These are phyloP conservation scores for Cercocebus atys DNA, from an alignment of 2,113 vertebrate species.

Conservation along the genomic window DNA sequence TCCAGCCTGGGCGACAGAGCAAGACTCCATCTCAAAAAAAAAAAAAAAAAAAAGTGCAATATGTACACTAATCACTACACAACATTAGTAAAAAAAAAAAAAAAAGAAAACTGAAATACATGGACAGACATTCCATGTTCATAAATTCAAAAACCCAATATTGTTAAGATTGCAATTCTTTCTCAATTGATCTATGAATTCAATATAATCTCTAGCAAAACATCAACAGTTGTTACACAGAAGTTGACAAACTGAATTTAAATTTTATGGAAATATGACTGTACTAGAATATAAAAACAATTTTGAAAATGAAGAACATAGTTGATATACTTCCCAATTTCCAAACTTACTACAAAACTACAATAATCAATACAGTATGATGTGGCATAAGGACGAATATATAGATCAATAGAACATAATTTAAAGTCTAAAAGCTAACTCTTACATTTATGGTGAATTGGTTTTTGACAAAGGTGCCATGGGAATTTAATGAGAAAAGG, in stretches of 20 bases:
- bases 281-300: background rate
- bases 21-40: too few relatives aligned
- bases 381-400: background rate
- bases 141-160: background rate
- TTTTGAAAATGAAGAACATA: too few relatives aligned
- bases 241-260: background rate
- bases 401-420: background rate
- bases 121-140: background rate
- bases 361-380: background rate
- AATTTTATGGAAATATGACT: slow-evolving; percentile 20
- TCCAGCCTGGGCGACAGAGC: too few relatives aligned
- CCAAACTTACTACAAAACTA: too few relatives aligned
- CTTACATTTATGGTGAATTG: background rate
- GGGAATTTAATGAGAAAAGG: background rate
- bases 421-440: background rate
- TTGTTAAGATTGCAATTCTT: slow-evolving; percentile 12
- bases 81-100: background rate
- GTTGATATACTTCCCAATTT: too few relatives aligned
- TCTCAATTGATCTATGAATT: background rate
- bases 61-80: background rate
- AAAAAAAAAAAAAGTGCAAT: slow-evolving; percentile 8
- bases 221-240: background rate
- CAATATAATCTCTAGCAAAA: background rate
- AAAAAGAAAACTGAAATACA: slow-evolving; percentile 13
- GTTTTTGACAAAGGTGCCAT: background rate